Conservation (phyloP, 2,797 vertebrate species). For the Setipinna tenuifilis region DNA sequence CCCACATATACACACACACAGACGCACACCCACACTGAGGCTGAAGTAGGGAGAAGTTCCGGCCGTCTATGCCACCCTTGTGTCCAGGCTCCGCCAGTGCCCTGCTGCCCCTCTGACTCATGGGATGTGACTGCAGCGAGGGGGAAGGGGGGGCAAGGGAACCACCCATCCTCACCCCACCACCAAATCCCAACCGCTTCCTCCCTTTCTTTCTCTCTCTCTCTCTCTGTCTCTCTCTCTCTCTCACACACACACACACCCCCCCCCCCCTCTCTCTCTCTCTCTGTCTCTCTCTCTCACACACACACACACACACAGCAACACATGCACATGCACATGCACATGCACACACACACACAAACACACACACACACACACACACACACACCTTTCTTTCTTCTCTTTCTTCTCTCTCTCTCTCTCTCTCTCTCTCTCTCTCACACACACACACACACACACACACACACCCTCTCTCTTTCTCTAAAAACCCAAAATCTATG, state of each 20-base stretch:
- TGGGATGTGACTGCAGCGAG: slow-evolving; percentile 38
- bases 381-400: slow-evolving; percentile 35
- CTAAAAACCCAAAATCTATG: background rate
- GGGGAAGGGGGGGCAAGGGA: slow-evolving; percentile 26
- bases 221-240: slow-evolving; percentile 39
- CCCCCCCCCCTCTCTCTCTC: slow-evolving; percentile 45
- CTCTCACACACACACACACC: slow-evolving; percentile 33
- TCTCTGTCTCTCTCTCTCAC: slow-evolving; percentile 37
- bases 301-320: slow-evolving; percentile 48
- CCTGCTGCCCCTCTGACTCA: slow-evolving; percentile 50
- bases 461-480: slow-evolving; percentile 26
- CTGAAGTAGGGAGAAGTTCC: background rate
- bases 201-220: slow-evolving; percentile 43
- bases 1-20: background rate
- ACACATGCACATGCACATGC: slow-evolving; percentile 44
- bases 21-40: slow-evolving; percentile 24
- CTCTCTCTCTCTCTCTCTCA: slow-evolving; percentile 23
- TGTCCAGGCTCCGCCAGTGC: background rate
- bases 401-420: slow-evolving; percentile 41
- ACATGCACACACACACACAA: slow-evolving; percentile 45
- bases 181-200: slow-evolving; percentile 36
- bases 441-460: too few relatives aligned
- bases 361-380: slow-evolving; percentile 50
- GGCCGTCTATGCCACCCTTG: background rate
- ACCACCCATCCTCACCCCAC: slow-evolving; percentile 35